Conservation (phyloP, 2,888 invertebrate species). For the Polymixis flavicincta region DNA sequence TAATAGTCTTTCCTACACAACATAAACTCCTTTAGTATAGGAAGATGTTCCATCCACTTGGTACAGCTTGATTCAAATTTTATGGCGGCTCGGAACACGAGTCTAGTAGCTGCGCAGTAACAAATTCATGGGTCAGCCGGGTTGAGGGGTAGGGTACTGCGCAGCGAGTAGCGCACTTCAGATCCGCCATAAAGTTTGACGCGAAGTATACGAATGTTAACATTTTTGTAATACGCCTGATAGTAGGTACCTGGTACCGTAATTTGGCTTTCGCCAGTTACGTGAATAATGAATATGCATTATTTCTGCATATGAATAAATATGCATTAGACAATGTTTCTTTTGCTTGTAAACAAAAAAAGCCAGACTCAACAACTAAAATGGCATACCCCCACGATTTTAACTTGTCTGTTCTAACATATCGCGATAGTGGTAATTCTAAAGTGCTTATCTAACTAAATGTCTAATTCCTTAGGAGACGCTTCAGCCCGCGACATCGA, state of each 20-base stretch:
- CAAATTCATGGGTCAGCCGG: no score
- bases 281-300: no score
- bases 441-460: neutral
- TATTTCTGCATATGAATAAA: neutral
- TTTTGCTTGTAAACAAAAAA: neutral
- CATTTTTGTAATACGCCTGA: no score
- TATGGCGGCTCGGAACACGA: no score
- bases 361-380: neutral
- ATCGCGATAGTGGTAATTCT: neutral
- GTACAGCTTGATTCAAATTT: no score
- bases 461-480: conserved; percentile 87
- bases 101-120: no score
- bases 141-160: no score
- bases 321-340: neutral
- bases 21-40: neutral
- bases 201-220: no score
- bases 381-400: neutral
- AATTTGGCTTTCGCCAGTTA: neutral
- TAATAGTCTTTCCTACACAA: neutral
- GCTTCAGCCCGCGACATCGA: conserved; percentile 95
- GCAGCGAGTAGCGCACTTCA: no score
- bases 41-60: neutral
- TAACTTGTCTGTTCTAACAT: neutral
- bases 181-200: no score
- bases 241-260: neutral